Evolutionary conservation across 2,888 invertebrate genomes (phyloP), one percentile per base, ranked within the genome.

Genomic region (Achlya flavicornis): DNA sequence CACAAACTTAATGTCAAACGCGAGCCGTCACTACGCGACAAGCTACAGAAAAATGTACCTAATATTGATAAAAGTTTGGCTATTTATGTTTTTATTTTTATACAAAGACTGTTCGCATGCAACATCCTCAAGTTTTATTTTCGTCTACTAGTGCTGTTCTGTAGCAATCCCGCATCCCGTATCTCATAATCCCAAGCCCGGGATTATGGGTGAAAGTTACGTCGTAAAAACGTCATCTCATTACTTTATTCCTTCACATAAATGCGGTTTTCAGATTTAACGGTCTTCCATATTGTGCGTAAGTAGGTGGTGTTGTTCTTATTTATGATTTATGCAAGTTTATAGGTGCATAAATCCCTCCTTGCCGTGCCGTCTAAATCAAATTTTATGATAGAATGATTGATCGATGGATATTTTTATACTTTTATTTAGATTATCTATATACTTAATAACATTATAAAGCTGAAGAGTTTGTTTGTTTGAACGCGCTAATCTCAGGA

Each of bases 1-100:
- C 61, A 62, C 64, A 64, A 63, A 48, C 48, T 48, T 62, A 60
- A 60, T 35, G 61, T 63, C 66, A 71, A 69, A 74, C 63, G 68
- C 53, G 53, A 53, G 53, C 10, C 16, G n/a, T 19, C 19, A 19
- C 46, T 11, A 14, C 46, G 46, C 46, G n/a, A 46, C 53, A 53
- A 10, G 48, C 53, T 19, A 53, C 0, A 53, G 53, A 16, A 53
- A 53, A 53, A 2, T 53, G 14, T n/a, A n/a, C 26, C 26, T 53
- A 53, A 53, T 53, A 53, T 53, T 53, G 53, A 53, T 53, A 53
- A 19, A 53, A 19, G 53, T 53, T 53, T 53, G 6, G 8, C 16
- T 48, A 48, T 48, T 48, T 48, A 48, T 48, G 16, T 48, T 48
- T 48, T n/a, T 8, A 8, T 48, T 48, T 48, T n/a, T 8, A 8